Evolutionary conservation across 2,797 vertebrate genomes (phyloP).

Genomic region (Enteromius trimaculatus): DNA sequence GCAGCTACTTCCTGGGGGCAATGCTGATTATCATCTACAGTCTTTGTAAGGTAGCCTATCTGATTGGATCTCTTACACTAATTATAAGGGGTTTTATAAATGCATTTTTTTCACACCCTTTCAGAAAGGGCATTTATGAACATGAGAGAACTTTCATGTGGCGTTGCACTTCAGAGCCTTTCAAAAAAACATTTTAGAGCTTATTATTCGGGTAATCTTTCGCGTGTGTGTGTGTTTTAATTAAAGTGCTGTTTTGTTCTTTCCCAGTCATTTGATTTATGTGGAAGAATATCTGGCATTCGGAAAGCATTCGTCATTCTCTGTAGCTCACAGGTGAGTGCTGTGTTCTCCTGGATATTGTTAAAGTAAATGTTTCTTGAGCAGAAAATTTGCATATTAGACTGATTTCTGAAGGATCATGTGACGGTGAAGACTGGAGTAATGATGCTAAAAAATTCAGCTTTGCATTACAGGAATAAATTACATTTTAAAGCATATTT

Average conservation of each 20-base stretch:
- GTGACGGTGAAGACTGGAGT: neutral
- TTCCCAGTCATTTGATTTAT: conserved; percentile 95
- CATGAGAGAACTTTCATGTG: conserved; percentile 5
- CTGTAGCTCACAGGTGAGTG: conserved; percentile 92
- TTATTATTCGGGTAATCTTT: neutral
- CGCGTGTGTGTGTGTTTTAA: neutral
- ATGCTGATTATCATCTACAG: conserved; percentile 94
- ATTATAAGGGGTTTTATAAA: neutral
- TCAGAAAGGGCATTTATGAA: neutral
- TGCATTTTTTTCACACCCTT: neutral
- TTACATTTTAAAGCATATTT: neutral
- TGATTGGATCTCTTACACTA: neutral
- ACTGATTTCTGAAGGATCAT: conserved; percentile 4
- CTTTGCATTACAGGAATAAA: neutral
- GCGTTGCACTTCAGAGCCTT: neutral
- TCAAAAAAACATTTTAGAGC: neutral
- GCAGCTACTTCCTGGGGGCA: conserved; percentile 93
- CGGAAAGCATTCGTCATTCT: conserved; percentile 88
- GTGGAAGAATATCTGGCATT: conserved; percentile 88
- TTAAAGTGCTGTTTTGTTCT: neutral
- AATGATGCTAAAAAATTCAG: neutral
- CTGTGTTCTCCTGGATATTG: conserved; percentile 39
- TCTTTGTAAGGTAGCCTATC: conserved; percentile 89
- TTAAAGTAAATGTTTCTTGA: neutral
- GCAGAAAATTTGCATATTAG: neutral